Evolutionary conservation across 2,113 vertebrate species (phyloP), one percentile per base, ranked within the genome.

Genomic region (Dipodomys ordii): DNA sequence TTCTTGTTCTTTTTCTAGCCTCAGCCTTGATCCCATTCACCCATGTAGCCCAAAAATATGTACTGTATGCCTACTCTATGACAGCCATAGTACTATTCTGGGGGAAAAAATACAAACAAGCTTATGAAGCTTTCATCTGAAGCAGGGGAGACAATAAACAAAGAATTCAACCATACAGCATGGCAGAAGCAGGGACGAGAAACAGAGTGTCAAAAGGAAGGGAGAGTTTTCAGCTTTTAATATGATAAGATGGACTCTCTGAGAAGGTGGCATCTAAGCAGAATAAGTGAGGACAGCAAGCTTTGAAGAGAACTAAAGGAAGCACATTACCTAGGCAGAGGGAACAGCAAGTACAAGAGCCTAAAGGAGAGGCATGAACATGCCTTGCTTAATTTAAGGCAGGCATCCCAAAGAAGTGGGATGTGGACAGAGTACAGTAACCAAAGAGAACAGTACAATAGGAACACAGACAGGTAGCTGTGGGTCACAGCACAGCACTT

Each of bases 121-220:
- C 67, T 94, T 49, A 60, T 15, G 73, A 92, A 89, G 35, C 28
- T 71, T 91, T 73, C 4, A n/a, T 91, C 94, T 57, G 39, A 90
- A 87, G 80, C 32, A 79, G 46, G 35, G 11, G 28, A 92, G 35
- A 76, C 32, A 88, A 86, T 12, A 62, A 44, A 84, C 1, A 87
- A 78, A 49, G 11, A 84, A 76, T 46, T 87, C 73, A 85, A 83
- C 82, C 64, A 93, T 1, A 87, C 9, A 92, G 39, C 32, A 67
- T 65, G 73, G n/a, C 2, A 74, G 30, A 94, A 46, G n/a, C 65
- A 91, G 39, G 65, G 19, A 87, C 83, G n/a, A 83, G 20, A 60
- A 82, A 27, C 1, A 67, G 8, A 18, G 32, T 87, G 68, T 16
- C 4, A 44, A 1, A 8, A 15, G 13, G 23, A 74, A 89, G 35